Evolutionary conservation across 2,113 vertebrate genomes (phyloP).

Genomic region (Marmota monax): DNA sequence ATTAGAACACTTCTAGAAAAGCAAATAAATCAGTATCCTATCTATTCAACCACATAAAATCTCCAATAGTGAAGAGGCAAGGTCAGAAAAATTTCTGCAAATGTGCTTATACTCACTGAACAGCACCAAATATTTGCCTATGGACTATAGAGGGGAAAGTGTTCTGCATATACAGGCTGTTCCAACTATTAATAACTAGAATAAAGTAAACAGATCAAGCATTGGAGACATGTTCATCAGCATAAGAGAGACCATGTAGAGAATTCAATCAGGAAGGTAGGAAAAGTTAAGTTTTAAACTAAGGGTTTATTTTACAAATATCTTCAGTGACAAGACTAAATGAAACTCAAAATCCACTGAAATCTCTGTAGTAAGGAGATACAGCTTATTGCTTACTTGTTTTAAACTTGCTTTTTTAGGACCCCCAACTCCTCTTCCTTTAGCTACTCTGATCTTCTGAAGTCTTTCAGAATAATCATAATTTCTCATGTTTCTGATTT

Average conservation of each 20-base stretch:
- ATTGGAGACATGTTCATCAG: not conserved
- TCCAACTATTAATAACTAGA: not conserved
- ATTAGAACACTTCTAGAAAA: conserved; percentile 69
- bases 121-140: not conserved
- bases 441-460: not conserved
- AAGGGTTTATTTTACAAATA: not conserved
- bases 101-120: not conserved
- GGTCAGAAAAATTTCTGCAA: not conserved
- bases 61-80: conserved; percentile 69
- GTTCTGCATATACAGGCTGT: not conserved
- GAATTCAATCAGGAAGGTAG: conserved; percentile 30
- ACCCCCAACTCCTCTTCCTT: not conserved
- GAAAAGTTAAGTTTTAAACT: conserved; percentile 30
- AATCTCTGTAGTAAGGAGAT: not conserved
- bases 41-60: conserved; percentile 54
- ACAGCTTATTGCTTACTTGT: not conserved
- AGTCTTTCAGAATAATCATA: conserved; percentile 41
- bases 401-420: not conserved
- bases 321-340: not conserved
- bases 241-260: not conserved
- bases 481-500: not conserved
- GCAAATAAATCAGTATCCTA: conserved; percentile 57
- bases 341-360: not conserved
- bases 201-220: not conserved
- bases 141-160: not conserved